These are phyloP conservation scores for Rhaphigaster nebulosa DNA, from an alignment of 2,888 invertebrate genomes.

Conservation along the genomic window DNA sequence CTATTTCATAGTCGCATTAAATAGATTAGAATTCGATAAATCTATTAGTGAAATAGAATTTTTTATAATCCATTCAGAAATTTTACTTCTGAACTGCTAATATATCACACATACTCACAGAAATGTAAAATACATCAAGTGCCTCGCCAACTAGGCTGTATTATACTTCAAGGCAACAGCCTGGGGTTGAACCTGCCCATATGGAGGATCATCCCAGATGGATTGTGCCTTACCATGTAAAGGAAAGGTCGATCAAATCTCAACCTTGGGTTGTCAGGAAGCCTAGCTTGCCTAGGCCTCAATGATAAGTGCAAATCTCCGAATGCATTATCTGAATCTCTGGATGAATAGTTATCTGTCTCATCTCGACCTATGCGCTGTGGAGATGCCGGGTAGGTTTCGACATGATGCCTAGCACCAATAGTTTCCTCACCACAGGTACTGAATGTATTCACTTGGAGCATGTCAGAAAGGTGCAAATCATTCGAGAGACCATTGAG, in stretches of 20 bases:
- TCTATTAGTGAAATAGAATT: slow-evolving; percentile 15
- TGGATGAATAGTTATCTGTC: slow-evolving; percentile 52
- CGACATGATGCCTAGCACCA: slow-evolving; percentile 83
- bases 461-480: slow-evolving; percentile 85
- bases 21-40: slow-evolving; percentile 22
- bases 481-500: slow-evolving; percentile 85
- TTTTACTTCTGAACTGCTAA: neutral
- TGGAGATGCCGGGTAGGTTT: slow-evolving; percentile 83
- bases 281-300: slow-evolving; percentile 61
- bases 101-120: slow-evolving; percentile 43
- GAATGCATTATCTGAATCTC: slow-evolving; percentile 51
- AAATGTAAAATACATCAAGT: slow-evolving; percentile 23
- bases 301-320: slow-evolving; percentile 56
- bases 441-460: slow-evolving; percentile 84
- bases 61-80: neutral
- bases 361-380: slow-evolving; percentile 67
- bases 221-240: slow-evolving; percentile 90
- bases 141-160: neutral
- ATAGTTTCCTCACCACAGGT: slow-evolving; percentile 83
- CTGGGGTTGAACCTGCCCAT: slow-evolving; percentile 91
- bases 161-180: slow-evolving; percentile 75
- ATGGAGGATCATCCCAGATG: slow-evolving; percentile 89
- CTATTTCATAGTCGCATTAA: slow-evolving; percentile 46
- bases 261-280: slow-evolving; percentile 78
- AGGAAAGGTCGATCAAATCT: slow-evolving; percentile 90